Conservation (phyloP, 1,140 invertebrate genomes). For the Chelonus insularis region DNA sequence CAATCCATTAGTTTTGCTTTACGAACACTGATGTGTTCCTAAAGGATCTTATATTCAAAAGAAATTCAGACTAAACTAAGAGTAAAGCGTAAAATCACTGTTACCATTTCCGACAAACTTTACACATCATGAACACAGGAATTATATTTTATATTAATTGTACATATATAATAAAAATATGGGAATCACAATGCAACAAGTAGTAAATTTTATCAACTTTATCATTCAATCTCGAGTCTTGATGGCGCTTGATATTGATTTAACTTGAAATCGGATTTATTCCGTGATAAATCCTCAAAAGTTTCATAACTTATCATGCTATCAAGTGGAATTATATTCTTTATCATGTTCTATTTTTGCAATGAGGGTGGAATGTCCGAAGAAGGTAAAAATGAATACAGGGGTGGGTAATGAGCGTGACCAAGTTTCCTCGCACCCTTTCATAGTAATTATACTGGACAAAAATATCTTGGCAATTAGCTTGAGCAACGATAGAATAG, state of each 20-base stretch:
- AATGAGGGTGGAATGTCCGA: background rate
- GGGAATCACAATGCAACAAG: background rate
- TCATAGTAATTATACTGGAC: constrained; percentile 3
- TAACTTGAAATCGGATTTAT: background rate
- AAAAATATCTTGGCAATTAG: constrained; percentile 19
- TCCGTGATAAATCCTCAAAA: background rate
- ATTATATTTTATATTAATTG: background rate
- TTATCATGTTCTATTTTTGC: background rate
- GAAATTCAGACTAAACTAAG: no score
- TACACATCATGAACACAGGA: constrained; percentile 12
- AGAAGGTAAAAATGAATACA: constrained; percentile 17
- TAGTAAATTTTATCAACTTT: background rate
- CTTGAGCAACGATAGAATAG: background rate
- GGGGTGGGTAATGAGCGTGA: constrained; percentile 31
- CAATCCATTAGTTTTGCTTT: background rate
- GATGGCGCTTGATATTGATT: background rate
- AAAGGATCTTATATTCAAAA: no score
- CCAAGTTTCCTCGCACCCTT: constrained; percentile 6
- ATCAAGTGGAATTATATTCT: no score
- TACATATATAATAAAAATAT: no score
- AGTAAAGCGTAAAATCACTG: background rate
- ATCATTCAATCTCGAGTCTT: background rate
- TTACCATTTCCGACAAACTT: constrained; percentile 3
- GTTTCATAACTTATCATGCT: no score
- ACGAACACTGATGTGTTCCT: no score